Conservation (phyloP, 2,113 vertebrate genomes). For the Castor canadensis region DNA sequence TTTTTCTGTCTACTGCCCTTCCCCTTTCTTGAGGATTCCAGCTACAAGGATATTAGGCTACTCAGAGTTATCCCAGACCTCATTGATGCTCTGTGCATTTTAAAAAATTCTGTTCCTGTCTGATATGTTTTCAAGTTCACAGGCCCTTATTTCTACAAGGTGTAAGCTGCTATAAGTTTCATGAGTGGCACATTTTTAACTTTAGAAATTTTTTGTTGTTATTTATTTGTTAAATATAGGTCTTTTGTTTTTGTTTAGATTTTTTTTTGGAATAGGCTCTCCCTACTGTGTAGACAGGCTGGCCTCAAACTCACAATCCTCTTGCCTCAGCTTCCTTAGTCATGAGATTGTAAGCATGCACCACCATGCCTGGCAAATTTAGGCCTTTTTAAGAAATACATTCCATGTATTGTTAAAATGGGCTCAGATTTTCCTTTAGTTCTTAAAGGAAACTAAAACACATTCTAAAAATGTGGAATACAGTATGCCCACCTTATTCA, state of each 20-base stretch:
- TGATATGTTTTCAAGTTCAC: neutral
- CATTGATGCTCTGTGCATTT: neutral
- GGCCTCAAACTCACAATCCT: too few species aligned
- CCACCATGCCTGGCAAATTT: too few species aligned
- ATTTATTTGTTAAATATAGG: neutral
- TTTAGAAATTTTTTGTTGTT: neutral
- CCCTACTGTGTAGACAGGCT: too few species aligned
- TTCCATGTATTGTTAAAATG: neutral
- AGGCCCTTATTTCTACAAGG: neutral
- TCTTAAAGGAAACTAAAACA: too few species aligned
- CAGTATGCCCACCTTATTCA: too few species aligned
- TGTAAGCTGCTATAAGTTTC: neutral
- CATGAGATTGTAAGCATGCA: too few species aligned
- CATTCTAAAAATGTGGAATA: neutral
- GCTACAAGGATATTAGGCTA: neutral
- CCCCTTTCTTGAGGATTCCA: neutral
- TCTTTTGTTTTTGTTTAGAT: neutral
- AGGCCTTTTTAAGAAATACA: neutral
- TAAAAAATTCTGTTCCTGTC: neutral
- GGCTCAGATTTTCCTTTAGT: neutral
- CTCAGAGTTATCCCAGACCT: neutral
- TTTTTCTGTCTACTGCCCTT: neutral
- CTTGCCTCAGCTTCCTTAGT: too few species aligned
- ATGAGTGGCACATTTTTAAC: neutral
- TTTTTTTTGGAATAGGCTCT: too few species aligned